Percentiles rank a stretch among this genome's conserved stretches.
phyloP scores from a whole-genome alignment of 2,797 vertebrate genomes.

The Ctenochaetus hawaiiensis region DNA sequence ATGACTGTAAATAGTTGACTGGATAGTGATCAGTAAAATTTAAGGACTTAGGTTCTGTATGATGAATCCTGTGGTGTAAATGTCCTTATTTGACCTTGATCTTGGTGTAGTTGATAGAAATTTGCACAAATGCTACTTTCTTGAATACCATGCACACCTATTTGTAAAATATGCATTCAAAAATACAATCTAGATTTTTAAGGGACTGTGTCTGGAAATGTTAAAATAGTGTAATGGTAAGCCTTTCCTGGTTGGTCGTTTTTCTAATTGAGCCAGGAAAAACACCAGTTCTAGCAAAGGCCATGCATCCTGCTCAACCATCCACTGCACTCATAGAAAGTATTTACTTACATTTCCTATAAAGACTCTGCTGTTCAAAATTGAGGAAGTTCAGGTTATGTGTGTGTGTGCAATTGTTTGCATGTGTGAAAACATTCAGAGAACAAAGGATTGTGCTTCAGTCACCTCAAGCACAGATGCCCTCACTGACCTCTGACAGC shows the following conservation, averaged over 20 bases:
- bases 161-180: background rate
- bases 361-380: conserved; percentile 26
- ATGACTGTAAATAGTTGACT: too few species aligned
- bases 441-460: conserved; percentile 25
- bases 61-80: too few species aligned
- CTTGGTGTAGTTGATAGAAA: too few species aligned
- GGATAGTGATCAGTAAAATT: too few species aligned
- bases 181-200: background rate
- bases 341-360: conserved; percentile 6
- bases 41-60: too few species aligned
- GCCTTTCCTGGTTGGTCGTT: background rate
- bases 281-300: background rate
- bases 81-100: too few species aligned
- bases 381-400: background rate
- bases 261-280: background rate
- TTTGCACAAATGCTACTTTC: background rate
- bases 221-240: background rate
- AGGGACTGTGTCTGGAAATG: background rate
- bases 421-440: conserved; percentile 4
- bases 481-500: conserved; percentile 45
- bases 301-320: background rate
- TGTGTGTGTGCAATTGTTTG: background rate
- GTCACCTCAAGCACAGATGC: conserved; percentile 20
- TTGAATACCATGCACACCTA: background rate
- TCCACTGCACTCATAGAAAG: conserved; percentile 9